A percentile compares a stretch with the other conserved stretches of the same genome.
Evolutionary conservation across 2,797 vertebrate genomes (phyloP).

Genomic region (Sebastolobus altivelis): DNA sequence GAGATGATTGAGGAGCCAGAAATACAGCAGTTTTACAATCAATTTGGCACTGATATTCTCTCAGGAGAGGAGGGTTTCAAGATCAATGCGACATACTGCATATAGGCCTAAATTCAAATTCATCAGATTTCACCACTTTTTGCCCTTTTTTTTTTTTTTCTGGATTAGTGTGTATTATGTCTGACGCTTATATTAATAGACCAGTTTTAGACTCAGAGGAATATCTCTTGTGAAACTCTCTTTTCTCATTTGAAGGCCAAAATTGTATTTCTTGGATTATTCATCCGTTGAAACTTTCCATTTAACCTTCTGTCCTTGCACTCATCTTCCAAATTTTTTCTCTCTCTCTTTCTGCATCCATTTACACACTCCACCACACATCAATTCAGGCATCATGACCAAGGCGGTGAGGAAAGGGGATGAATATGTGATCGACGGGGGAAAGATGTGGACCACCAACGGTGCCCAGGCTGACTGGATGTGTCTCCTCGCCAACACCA

Average conservation of each 20-base stretch:
- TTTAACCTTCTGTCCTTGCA: constrained; percentile 11
- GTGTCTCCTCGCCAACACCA: constrained; percentile 89
- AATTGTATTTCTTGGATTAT: constrained; percentile 4
- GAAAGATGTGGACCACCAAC: constrained; percentile 91
- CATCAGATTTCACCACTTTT: neutral
- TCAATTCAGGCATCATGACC: constrained; percentile 85
- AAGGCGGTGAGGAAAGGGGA: constrained; percentile 87
- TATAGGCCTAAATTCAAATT: neutral
- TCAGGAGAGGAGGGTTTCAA: neutral
- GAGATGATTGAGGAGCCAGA: neutral
- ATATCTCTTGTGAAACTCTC: neutral
- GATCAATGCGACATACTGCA: neutral
- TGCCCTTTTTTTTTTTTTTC: neutral
- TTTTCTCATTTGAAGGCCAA: neutral
- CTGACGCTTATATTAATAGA: neutral
- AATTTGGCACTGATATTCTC: neutral
- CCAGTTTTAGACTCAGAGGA: neutral
- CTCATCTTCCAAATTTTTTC: neutral
- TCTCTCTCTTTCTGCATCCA: neutral
- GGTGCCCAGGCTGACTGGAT: constrained; percentile 90
- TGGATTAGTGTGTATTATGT: neutral
- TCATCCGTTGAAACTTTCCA: neutral
- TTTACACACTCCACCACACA: neutral
- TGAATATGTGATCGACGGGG: constrained; percentile 88
- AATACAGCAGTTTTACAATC: neutral